Evolutionary conservation across 1,140 invertebrate species (phyloP).

Genomic region (Drosophila nannoptera): DNA sequence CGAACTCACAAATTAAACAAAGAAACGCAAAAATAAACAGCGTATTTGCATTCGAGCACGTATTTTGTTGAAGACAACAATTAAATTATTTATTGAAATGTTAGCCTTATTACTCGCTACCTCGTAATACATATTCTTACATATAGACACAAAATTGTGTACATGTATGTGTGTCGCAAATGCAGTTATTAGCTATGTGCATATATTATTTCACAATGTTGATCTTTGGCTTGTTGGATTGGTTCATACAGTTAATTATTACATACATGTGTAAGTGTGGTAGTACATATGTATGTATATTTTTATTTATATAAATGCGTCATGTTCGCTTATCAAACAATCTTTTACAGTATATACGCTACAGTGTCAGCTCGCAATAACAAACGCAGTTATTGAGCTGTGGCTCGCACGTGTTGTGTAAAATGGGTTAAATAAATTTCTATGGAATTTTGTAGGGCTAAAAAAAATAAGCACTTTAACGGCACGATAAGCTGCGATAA

Average conservation of each 20-base stretch:
- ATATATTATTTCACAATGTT: constrained; percentile 27
- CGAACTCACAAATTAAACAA: background rate
- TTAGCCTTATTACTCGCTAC: background rate
- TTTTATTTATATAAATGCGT: constrained; percentile 5
- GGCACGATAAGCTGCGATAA: constrained; percentile 32
- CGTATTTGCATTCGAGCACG: background rate
- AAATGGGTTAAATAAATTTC: constrained; percentile 9
- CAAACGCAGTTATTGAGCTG: background rate
- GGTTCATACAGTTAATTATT: constrained; percentile 13
- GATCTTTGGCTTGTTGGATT: constrained; percentile 28
- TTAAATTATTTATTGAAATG: background rate
- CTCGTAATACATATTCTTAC: background rate
- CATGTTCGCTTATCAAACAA: constrained; percentile 25
- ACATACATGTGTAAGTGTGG: background rate
- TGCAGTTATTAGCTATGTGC: constrained; percentile 24
- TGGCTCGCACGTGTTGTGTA: background rate
- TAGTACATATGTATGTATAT: no score
- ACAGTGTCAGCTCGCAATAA: background rate
- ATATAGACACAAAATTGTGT: background rate
- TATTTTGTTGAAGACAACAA: background rate
- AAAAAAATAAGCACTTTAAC: constrained; percentile 7
- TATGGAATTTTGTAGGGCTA: background rate
- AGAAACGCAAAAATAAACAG: background rate
- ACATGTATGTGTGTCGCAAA: background rate
- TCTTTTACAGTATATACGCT: background rate